These are phyloP conservation scores for Ochotona princeps DNA, from an alignment of 2,113 vertebrate species.

Conservation along the genomic window DNA sequence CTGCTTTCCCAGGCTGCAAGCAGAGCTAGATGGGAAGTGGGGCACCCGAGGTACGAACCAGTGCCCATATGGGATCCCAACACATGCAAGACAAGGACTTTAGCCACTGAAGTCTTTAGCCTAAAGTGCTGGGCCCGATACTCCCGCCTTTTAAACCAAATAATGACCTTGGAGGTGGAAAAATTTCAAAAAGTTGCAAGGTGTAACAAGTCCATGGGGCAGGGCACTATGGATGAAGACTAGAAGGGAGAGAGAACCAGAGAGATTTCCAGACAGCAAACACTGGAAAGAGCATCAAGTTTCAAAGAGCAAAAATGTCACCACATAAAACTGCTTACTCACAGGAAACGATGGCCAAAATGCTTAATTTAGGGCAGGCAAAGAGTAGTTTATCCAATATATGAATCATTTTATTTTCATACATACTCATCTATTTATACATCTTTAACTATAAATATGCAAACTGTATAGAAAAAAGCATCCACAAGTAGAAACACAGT, in stretches of 20 bases:
- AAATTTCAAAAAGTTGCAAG: constrained; percentile 9
- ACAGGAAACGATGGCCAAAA: constrained; percentile 21
- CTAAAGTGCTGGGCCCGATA: too few relatives aligned
- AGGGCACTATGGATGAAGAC: too few relatives aligned
- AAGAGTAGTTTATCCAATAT: constrained; percentile 36
- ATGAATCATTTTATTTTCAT: constrained; percentile 23
- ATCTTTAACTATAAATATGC: constrained; percentile 4
- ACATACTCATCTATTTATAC: neutral
- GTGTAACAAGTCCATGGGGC: neutral
- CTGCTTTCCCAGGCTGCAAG: too few relatives aligned
- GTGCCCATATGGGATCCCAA: too few relatives aligned
- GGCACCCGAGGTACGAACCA: too few relatives aligned
- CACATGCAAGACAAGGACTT: too few relatives aligned
- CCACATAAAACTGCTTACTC: constrained; percentile 36
- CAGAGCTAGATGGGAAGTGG: too few relatives aligned
- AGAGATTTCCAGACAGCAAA: neutral
- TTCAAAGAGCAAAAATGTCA: constrained; percentile 48
- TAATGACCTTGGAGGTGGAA: neutral
- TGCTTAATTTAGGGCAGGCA: constrained; percentile 35
- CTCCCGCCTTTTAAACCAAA: constrained; percentile 44
- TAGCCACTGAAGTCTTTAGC: too few relatives aligned
- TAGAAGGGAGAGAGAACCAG: neutral
- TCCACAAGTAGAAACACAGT: neutral
- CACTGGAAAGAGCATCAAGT: neutral
- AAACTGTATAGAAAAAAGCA: constrained; percentile 12